A percentile compares a stretch with the other conserved stretches of the same genome.
These are phyloP conservation scores for Drosophila stalkeri DNA, from an alignment of 2,888 invertebrate species.

Conservation along the genomic window DNA sequence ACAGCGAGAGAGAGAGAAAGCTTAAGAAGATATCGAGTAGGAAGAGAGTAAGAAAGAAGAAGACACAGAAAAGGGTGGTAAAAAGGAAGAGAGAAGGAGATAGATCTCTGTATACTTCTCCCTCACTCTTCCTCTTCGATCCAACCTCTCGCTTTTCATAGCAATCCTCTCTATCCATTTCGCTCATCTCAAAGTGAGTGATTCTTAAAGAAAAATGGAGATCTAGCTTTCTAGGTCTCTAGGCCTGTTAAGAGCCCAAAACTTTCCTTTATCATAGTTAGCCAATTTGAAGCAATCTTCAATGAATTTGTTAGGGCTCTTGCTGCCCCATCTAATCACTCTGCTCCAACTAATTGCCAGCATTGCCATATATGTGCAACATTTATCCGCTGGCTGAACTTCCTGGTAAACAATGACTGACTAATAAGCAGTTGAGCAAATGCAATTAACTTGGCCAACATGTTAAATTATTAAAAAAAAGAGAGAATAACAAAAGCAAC, in stretches of 20 bases:
- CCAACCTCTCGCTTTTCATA: background rate
- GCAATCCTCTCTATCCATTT: background rate
- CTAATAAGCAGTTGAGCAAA: slow-evolving; percentile 17
- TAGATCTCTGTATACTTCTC: too few species aligned
- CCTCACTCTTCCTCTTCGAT: background rate
- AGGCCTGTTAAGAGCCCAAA: too few species aligned
- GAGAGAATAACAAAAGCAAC: background rate
- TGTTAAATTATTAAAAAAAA: slow-evolving; percentile 1
- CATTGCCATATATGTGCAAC: slow-evolving; percentile 4
- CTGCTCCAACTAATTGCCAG: background rate
- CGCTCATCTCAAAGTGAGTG: background rate
- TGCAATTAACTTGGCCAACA: slow-evolving; percentile 18
- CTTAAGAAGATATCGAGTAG: background rate
- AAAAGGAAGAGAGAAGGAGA: background rate
- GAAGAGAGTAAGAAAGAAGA: background rate
- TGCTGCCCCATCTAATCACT: background rate
- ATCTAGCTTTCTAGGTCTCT: background rate
- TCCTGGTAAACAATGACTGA: slow-evolving; percentile 5
- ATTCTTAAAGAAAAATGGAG: background rate
- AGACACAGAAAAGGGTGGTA: background rate
- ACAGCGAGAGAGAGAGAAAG: background rate
- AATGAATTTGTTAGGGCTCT: background rate
- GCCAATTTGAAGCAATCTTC: background rate
- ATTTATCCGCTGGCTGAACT: slow-evolving; percentile 13
- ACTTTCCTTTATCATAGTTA: too few species aligned